Base-by-base conservation (phyloP, 2,113 vertebrate species). In the Oryzias melastigma region DNA sequence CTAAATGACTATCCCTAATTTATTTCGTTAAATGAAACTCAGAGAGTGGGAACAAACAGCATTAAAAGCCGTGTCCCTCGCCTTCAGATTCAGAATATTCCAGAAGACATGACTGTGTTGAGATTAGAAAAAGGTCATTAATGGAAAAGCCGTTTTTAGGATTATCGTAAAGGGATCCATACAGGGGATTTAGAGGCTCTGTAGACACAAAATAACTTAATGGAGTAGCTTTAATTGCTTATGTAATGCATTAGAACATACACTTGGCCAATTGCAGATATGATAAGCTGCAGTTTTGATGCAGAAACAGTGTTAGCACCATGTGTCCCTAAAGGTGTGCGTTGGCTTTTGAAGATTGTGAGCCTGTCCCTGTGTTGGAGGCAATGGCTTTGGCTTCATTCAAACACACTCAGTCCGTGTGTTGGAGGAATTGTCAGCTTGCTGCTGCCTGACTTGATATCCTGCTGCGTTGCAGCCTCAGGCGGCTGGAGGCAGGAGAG, bases 391-490 rank as follows among this genome's bases (percentile, higher is more conserved):
- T 27, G 50, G 53, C 58, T 58, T 14, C 24, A 67, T 42, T 42
- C 24, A 16, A 61, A 44, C 15, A 1, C 8, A 43, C 57, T 10
- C 14, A 56, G 55, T 44, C 24, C 20, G 46, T 6, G 14, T 54
- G 17, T 18, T 35, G 19, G 14, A 56, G 53, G 27, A 45, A 10
- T 48, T 40, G 40, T 41, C 14, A n/a, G 45, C 45, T 18, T 14
- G 51, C 57, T 43, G 45, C 40, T 19, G 57, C 49, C 44, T 43
- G 20, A 13, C 19, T 35, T 60, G 40, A 50, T 54, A 55, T 25
- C 56, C 49, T 64, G 58, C 65, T 64, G 50, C 5, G n/a, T 4
- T 12, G 41, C 14, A n/a, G 57, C 71, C 58, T 47, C 58, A 12
- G 24, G 45, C 45, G 50, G 62, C 44, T 0, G 13, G 45, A 45